These are phyloP conservation scores for Drosophila bocqueti DNA, from an alignment of 1,140 invertebrate species.

Conservation along the genomic window DNA sequence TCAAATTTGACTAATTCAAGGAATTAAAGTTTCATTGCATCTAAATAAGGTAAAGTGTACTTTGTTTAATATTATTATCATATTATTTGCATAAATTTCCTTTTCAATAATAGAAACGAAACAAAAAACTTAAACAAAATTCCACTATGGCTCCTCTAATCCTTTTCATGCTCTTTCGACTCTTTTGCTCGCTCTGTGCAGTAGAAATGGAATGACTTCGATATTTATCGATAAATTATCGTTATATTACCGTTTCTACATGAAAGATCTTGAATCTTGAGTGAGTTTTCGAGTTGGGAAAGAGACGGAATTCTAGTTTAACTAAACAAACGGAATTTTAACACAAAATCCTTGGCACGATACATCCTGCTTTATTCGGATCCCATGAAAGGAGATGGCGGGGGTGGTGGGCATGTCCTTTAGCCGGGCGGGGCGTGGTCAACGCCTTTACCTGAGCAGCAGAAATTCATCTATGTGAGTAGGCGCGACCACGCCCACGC, in stretches of 20 bases:
- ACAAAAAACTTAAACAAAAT: slow-evolving; percentile 84
- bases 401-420: slow-evolving; percentile 24
- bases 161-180: slow-evolving; percentile 23
- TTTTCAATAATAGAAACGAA: slow-evolving; percentile 82
- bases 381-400: not conserved
- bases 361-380: slow-evolving; percentile 6
- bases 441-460: slow-evolving; percentile 80
- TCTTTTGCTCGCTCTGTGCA: not conserved
- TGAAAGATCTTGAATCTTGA: slow-evolving; percentile 16
- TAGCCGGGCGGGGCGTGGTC: slow-evolving; percentile 26
- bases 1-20: slow-evolving; percentile 84
- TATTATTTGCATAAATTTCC: slow-evolving; percentile 77
- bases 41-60: slow-evolving; percentile 82
- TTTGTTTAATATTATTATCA: slow-evolving; percentile 74
- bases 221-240: slow-evolving; percentile 7
- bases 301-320: slow-evolving; percentile 52
- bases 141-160: slow-evolving; percentile 73
- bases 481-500: slow-evolving; percentile 58
- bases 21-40: slow-evolving; percentile 84
- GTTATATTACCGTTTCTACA: not conserved
- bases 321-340: slow-evolving; percentile 68
- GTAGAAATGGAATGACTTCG: not conserved
- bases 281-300: slow-evolving; percentile 16
- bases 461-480: slow-evolving; percentile 81
- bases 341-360: slow-evolving; percentile 54